Base-by-base conservation (phyloP, 2,113 vertebrate species). In the Pachypanchax playfairii region DNA sequence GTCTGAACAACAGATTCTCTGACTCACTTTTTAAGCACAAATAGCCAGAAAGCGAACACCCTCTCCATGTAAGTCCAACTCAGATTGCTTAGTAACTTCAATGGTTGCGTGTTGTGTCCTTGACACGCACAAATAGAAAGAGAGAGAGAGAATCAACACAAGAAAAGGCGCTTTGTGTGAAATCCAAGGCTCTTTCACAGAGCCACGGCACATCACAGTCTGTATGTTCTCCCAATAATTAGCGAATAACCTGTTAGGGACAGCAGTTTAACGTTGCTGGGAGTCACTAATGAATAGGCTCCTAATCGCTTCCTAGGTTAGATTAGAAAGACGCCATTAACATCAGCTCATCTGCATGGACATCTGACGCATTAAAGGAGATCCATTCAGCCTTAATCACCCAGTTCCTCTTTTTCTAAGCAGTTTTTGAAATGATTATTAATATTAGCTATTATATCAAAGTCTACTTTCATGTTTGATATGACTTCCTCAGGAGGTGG, bases 401-500 rank as follows among this genome's bases (percentile, higher is more conserved):
- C 55, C 63, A 59, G 61, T 83, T 75, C 59, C 61, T 66, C 58
- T 79, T 69, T 73, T 83, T 88, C 75, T 55, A 73, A 75, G 79
- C 67, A 35, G 70, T 33, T 47, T 72, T 71, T 75, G n/a, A n/a
- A n/a, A n/a, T n/a, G n/a, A n/a, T n/a, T n/a, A n/a, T n/a, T n/a
- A n/a, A n/a, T n/a, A n/a, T n/a, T n/a, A n/a, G n/a, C n/a, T n/a
- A n/a, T n/a, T n/a, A n/a, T n/a, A 88, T 86, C 79, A 87, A 89
- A 88, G 77, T 70, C 54, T 56, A 77, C 83, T 89, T 88, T 88
- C 85, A 87, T 86, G 77, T 77, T n/a, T 84, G 75, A 84, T 76
- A 77, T 50, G 75, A 75, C 85, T 78, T 81, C 63, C 73, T 78
- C 73, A 13, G 65, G 70, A 83, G 83, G 68, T 55, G 73, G 64